Conservation (phyloP, 2,888 invertebrate species). For the Diaprepes abbreviatus region DNA sequence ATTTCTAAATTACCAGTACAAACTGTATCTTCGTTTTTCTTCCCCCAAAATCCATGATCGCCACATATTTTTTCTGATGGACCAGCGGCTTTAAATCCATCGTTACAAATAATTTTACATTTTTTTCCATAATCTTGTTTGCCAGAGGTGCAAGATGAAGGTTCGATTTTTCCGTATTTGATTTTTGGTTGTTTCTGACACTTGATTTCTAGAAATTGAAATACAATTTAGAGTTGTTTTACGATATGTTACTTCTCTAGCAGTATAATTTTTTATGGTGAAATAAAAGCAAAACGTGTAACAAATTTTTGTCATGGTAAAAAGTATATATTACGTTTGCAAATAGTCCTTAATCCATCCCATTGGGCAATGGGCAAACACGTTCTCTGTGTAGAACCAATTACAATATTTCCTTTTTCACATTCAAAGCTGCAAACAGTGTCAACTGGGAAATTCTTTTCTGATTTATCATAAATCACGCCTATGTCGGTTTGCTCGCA, state of each 20-base stretch:
- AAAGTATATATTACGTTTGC: conserved; percentile 79
- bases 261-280: no score
- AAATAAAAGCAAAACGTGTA: no score
- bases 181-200: conserved; percentile 67
- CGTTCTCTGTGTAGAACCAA: conserved; percentile 75
- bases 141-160: conserved; percentile 69
- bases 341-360: conserved; percentile 77
- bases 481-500: conserved; percentile 69
- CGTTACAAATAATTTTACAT: conserved; percentile 73
- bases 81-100: conserved; percentile 73
- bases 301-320: no score
- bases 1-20: conserved; percentile 58
- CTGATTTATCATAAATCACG: conserved; percentile 59
- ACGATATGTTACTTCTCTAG: no score
- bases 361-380: conserved; percentile 78
- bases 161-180: conserved; percentile 70
- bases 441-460: conserved; percentile 71
- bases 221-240: no score
- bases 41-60: conserved; percentile 71
- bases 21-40: conserved; percentile 60
- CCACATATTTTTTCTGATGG: conserved; percentile 71
- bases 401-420: conserved; percentile 73
- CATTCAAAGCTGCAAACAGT: conserved; percentile 77
- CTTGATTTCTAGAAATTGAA: conserved; percentile 63
- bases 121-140: conserved; percentile 73